phyloP scores from a whole-genome alignment of 2,888 invertebrate species.

The Linnaemya vulpina region DNA sequence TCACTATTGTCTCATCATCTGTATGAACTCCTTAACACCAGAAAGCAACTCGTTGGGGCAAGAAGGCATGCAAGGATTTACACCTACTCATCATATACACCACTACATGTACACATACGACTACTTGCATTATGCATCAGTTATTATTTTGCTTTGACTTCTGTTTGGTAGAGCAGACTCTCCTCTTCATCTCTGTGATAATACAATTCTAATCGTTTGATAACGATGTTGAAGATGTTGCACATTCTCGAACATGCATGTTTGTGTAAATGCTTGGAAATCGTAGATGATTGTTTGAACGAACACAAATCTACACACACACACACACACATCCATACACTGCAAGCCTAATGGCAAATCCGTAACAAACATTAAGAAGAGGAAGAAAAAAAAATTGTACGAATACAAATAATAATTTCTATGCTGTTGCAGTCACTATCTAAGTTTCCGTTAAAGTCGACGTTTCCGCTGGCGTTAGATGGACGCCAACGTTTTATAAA shows the following conservation, averaged over 20 bases:
- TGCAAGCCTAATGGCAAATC: conserved; percentile 38
- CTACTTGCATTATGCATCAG: conserved; percentile 37
- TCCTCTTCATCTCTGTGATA: conserved; percentile 52
- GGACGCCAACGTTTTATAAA: conserved; percentile 19
- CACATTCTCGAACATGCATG: conserved; percentile 15
- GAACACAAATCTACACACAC: too few relatives aligned
- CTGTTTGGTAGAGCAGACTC: conserved; percentile 12
- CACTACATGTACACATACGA: too few relatives aligned
- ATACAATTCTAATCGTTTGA: conserved; percentile 67
- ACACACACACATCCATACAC: too few relatives aligned
- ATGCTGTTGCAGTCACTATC: conserved; percentile 26
- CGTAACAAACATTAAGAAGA: conserved; percentile 36
- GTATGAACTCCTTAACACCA: conserved; percentile 10
- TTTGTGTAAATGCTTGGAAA: conserved; percentile 14
- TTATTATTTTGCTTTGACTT: conserved; percentile 48
- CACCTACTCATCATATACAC: conserved; percentile 8
- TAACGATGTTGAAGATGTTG: conserved; percentile 61
- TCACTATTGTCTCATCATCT: conserved; percentile 43
- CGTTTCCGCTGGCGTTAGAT: conserved; percentile 26
- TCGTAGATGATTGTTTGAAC: background rate
- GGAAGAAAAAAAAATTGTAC: background rate
- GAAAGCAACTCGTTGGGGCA: conserved; percentile 1
- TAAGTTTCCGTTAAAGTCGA: conserved; percentile 8
- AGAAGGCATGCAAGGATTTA: conserved; percentile 4
- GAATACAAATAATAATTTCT: conserved; percentile 14